Percentiles rank a stretch among this genome's conserved stretches.
Evolutionary conservation across 2,888 invertebrate species (phyloP).

Genomic region (Pheosia tremula): DNA sequence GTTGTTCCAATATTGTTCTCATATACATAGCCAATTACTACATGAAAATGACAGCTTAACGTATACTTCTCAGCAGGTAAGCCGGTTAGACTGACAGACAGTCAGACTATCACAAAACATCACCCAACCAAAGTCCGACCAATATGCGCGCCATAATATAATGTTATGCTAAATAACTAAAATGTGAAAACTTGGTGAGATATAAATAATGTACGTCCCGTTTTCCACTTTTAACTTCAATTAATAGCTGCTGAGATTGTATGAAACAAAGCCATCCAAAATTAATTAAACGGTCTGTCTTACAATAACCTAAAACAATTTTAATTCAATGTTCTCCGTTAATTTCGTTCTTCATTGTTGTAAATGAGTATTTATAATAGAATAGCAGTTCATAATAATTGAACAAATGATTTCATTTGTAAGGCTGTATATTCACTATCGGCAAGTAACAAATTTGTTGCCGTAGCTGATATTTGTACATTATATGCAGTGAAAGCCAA

Average conservation of each 20-base stretch:
- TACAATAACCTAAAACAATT: constrained; percentile 46
- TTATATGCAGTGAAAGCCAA: too few species aligned
- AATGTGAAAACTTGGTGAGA: background rate
- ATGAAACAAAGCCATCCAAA: constrained; percentile 49
- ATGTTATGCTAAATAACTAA: too few species aligned
- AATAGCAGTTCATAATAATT: constrained; percentile 13
- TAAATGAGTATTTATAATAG: constrained; percentile 55
- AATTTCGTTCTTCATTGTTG: constrained; percentile 53
- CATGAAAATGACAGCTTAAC: too few species aligned
- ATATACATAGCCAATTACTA: too few species aligned
- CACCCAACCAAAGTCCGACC: too few species aligned
- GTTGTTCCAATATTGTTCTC: too few species aligned
- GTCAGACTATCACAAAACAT: too few species aligned
- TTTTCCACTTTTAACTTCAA: constrained; percentile 23
- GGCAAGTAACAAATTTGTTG: constrained; percentile 12
- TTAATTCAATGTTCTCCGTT: constrained; percentile 49
- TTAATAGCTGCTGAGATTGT: constrained; percentile 33
- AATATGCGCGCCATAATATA: too few species aligned
- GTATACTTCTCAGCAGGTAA: too few species aligned
- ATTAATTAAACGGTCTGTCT: constrained; percentile 53
- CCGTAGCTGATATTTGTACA: too few species aligned
- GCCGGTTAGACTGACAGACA: too few species aligned
- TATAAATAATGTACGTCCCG: background rate
- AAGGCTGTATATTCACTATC: background rate
- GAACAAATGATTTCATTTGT: constrained; percentile 1